phyloP scores from a whole-genome alignment of 92 coral and sea anemone genomes.

The Epizoanthus stellaris region DNA sequence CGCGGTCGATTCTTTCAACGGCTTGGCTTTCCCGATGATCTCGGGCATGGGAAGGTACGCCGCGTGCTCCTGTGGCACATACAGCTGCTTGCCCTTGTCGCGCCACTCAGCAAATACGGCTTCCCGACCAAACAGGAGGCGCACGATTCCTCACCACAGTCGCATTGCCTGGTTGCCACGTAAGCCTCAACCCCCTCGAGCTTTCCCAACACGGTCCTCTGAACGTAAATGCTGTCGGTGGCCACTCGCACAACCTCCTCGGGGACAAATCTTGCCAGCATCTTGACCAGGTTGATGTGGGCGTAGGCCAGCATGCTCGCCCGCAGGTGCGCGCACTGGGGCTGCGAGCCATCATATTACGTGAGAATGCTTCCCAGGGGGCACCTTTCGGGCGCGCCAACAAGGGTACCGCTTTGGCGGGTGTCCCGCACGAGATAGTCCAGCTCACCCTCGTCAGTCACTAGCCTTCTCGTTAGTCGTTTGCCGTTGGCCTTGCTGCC shows the following conservation, averaged over 20 bases:
- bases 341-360: too few relatives aligned
- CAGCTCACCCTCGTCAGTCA: conserved; percentile 21
- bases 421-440: conserved; percentile 6
- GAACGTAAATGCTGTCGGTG: too few relatives aligned
- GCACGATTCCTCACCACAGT: neutral
- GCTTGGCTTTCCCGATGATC: neutral
- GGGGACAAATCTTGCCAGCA: too few relatives aligned
- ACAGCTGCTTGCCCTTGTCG: neutral
- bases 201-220: too few relatives aligned
- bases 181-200: too few relatives aligned
- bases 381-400: conserved; percentile 19
- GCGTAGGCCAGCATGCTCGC: too few relatives aligned
- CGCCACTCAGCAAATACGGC: too few relatives aligned
- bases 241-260: too few relatives aligned
- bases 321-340: too few relatives aligned
- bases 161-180: neutral
- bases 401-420: neutral
- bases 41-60: neutral
- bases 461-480: neutral
- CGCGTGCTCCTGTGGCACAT: neutral
- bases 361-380: too few relatives aligned
- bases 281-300: too few relatives aligned
- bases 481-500: conserved; percentile 11
- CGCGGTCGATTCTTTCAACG: neutral
- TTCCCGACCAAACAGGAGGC: too few relatives aligned